Evolutionary conservation across 1,140 invertebrate genomes (phyloP).

Genomic region (Eueides isabella): DNA sequence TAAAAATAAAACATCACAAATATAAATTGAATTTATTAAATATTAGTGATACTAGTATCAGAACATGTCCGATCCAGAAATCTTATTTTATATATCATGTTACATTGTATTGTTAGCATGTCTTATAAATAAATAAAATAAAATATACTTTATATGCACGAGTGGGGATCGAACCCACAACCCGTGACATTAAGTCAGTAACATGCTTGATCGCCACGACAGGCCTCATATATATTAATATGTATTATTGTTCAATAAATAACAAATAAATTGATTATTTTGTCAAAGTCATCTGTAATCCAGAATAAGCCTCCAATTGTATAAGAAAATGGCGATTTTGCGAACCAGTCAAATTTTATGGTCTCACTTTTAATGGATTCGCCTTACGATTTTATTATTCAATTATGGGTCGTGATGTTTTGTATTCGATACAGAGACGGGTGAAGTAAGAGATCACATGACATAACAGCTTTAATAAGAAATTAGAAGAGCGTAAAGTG

Average conservation of each 20-base stretch:
- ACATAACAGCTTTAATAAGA: background rate
- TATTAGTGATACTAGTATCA: no score
- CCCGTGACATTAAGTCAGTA: no score
- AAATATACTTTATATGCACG: no score
- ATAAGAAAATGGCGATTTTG: conserved; percentile 42
- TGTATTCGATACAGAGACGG: conserved; percentile 25
- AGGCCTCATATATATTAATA: background rate
- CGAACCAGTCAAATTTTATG: conserved; percentile 62
- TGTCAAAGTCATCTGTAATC: conserved; percentile 10
- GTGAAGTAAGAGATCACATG: background rate
- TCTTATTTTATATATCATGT: no score
- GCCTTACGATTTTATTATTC: conserved; percentile 61
- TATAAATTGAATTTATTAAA: no score
- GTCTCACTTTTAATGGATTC: conserved; percentile 56
- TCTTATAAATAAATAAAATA: no score
- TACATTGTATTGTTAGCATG: no score
- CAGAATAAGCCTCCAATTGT: conserved; percentile 27
- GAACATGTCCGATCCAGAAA: no score
- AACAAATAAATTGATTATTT: conserved; percentile 6
- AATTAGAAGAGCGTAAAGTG: background rate
- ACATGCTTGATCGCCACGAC: no score
- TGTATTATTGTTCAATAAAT: conserved; percentile 1
- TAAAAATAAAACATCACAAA: no score
- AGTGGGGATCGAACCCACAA: no score
- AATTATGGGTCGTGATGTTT: conserved; percentile 55